Conservation (phyloP, 1,140 invertebrate genomes). For the Orius insidiosus region DNA sequence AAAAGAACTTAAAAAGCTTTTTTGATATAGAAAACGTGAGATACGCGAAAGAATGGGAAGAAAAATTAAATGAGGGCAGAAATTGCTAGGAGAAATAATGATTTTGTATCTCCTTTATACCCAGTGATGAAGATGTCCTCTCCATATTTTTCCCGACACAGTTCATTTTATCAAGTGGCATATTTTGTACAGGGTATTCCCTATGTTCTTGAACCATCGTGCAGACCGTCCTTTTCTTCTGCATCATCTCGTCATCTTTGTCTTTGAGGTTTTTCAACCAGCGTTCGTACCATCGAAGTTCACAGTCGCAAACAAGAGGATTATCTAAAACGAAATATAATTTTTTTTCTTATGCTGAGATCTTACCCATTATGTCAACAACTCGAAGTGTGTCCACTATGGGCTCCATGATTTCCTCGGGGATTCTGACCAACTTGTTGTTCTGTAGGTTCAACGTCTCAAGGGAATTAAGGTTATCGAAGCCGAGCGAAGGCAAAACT, state of each 20-base stretch:
- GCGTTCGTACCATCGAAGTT: conserved; percentile 62
- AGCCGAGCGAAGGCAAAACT: conserved; percentile 53
- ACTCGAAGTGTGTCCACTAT: conserved; percentile 67
- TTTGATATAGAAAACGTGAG: no score
- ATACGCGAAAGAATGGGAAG: no score
- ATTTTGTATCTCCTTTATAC: conserved; percentile 1
- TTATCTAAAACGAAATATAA: conserved; percentile 52
- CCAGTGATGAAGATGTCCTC: conserved; percentile 1
- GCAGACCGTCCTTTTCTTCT: conserved; percentile 52
- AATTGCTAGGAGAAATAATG: background rate
- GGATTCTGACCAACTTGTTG: conserved; percentile 63
- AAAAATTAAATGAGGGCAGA: background rate
- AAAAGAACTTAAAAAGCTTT: no score
- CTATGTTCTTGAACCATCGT: conserved; percentile 31
- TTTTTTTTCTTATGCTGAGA: background rate
- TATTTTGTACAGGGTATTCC: conserved; percentile 60
- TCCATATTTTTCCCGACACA: conserved; percentile 41
- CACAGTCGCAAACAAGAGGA: conserved; percentile 70
- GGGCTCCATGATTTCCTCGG: conserved; percentile 74
- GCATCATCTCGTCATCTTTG: conserved; percentile 67
- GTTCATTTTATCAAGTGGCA: conserved; percentile 62
- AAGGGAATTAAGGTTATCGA: conserved; percentile 73
- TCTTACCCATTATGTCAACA: conserved; percentile 70
- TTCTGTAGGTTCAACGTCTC: conserved; percentile 75
- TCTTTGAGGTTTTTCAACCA: conserved; percentile 57